Conservation (phyloP, 2,888 invertebrate genomes). For the Encarsia formosa region DNA sequence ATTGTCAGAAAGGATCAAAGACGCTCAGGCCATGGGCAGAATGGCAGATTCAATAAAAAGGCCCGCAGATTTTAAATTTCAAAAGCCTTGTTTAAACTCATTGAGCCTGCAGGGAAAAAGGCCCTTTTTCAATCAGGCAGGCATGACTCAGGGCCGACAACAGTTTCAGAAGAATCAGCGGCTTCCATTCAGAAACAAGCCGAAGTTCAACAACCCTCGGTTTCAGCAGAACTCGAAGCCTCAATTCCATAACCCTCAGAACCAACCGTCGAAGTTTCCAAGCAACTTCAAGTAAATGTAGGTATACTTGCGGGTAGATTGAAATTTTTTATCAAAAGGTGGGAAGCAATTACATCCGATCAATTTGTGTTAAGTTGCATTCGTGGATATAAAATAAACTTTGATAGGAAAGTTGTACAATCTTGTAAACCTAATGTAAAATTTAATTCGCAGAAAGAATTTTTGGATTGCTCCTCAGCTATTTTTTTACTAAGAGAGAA, state of each 20-base stretch:
- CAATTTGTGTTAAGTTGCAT: conserved; percentile 12
- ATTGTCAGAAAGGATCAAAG: conserved; percentile 13
- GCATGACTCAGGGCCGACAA: not conserved
- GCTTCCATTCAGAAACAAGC: not conserved
- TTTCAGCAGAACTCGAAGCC: not conserved
- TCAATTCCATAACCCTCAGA: not conserved
- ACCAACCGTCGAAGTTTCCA: not conserved
- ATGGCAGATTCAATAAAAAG: not conserved
- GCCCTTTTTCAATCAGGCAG: not conserved
- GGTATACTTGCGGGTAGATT: conserved; percentile 14
- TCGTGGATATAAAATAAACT: conserved; percentile 12
- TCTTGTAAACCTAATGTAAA: not conserved
- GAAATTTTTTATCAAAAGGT: not conserved
- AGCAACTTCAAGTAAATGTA: conserved; percentile 2
- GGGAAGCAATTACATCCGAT: conserved; percentile 9
- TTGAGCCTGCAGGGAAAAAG: not conserved
- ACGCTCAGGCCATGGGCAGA: conserved; percentile 14
- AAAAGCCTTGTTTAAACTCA: not conserved
- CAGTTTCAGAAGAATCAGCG: not conserved
- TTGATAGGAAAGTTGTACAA: conserved; percentile 8
- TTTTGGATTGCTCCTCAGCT: not conserved
- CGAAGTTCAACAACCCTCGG: not conserved
- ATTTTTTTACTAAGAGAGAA: not conserved
- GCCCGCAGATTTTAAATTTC: not conserved
- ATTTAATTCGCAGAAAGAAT: not conserved